Percentiles rank a stretch among this genome's conserved stretches.
These are phyloP conservation scores for Biston stratarius DNA, from an alignment of 2,888 invertebrate genomes.

Conservation along the genomic window DNA sequence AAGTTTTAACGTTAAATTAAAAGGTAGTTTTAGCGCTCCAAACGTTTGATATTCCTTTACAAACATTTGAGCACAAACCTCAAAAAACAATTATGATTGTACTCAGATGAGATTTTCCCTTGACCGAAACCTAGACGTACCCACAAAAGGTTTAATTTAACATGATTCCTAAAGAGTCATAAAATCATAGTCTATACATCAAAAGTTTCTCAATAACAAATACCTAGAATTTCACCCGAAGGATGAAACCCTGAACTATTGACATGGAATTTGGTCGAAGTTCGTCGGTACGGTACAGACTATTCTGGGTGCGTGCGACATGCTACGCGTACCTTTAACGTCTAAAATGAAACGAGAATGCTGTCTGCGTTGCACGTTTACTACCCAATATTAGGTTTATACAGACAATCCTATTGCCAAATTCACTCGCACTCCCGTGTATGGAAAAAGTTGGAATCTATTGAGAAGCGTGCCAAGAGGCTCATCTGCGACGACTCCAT, in stretches of 20 bases:
- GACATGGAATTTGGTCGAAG: constrained; percentile 42
- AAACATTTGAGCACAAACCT: background rate
- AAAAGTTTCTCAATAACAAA: constrained; percentile 33
- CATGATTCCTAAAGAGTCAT: constrained; percentile 14
- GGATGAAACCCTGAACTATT: constrained; percentile 30
- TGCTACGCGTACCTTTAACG: constrained; percentile 13
- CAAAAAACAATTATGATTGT: background rate
- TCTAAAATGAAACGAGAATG: constrained; percentile 32
- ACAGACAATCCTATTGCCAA: too few relatives aligned
- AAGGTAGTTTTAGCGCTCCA: too few relatives aligned
- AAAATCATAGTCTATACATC: constrained; percentile 30
- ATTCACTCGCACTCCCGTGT: too few relatives aligned
- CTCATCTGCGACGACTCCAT: too few relatives aligned
- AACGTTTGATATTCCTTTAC: too few relatives aligned
- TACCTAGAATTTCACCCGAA: constrained; percentile 25
- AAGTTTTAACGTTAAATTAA: too few relatives aligned
- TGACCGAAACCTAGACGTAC: background rate
- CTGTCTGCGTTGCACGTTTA: constrained; percentile 41
- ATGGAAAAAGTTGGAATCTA: too few relatives aligned
- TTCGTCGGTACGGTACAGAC: constrained; percentile 44
- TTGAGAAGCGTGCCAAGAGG: too few relatives aligned
- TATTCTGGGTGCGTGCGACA: constrained; percentile 37
- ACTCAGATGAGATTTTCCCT: constrained; percentile 1
- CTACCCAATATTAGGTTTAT: too few relatives aligned
- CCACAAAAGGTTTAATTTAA: constrained; percentile 5